These are phyloP conservation scores for Sorex fumeus DNA, from an alignment of 2,113 vertebrate genomes.

Conservation along the genomic window DNA sequence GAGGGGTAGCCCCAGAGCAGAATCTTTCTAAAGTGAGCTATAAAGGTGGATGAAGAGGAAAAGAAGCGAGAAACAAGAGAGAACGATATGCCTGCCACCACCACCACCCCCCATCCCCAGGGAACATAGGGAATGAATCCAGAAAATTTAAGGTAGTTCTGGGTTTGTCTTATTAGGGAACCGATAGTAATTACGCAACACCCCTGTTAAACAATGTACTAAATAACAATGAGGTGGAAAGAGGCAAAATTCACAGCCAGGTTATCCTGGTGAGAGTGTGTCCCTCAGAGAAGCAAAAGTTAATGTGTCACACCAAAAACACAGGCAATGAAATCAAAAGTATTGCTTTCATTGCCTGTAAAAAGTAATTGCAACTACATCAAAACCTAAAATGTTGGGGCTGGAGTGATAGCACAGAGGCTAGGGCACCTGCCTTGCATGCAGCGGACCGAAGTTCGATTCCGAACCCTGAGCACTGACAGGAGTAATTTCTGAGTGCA, in stretches of 20 bases:
- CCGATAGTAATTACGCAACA: slow-evolving; percentile 72
- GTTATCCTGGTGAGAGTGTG: slow-evolving; percentile 59
- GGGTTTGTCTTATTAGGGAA: slow-evolving; percentile 65
- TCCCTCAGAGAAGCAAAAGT: slow-evolving; percentile 58
- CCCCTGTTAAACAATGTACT: slow-evolving; percentile 62
- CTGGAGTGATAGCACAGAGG: not conserved
- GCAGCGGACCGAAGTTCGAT: not conserved
- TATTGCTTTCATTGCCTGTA: too few species aligned
- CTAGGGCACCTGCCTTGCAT: too few species aligned
- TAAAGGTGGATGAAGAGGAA: not conserved
- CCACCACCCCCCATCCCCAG: not conserved
- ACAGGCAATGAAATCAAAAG: slow-evolving; percentile 60
- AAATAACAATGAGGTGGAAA: slow-evolving; percentile 57
- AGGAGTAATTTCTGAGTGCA: too few species aligned
- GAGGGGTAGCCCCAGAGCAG: not conserved
- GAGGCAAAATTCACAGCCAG: slow-evolving; percentile 62
- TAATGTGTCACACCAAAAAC: slow-evolving; percentile 59
- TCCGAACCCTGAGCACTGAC: not conserved
- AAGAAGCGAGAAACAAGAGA: not conserved
- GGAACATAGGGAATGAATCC: slow-evolving; percentile 48
- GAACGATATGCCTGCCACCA: too few species aligned
- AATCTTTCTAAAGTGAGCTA: slow-evolving; percentile 4
- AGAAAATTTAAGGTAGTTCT: slow-evolving; percentile 76
- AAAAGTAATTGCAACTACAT: too few species aligned
- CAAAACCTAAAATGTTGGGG: too few species aligned